phyloP scores from a whole-genome alignment of 2,113 vertebrate species.

The Cromileptes altivelis region DNA sequence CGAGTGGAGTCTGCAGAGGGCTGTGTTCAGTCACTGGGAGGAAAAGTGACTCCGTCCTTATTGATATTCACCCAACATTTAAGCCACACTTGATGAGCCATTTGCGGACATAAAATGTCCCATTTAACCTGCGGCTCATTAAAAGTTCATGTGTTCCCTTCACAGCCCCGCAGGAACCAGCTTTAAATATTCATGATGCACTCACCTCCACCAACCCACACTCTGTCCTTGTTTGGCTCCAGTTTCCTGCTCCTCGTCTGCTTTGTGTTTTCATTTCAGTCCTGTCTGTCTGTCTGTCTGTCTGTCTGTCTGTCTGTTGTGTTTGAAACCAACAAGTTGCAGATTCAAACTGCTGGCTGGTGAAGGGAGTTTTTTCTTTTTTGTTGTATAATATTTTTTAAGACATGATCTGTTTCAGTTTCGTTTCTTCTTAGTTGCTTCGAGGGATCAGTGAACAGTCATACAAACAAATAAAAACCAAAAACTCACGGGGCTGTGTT shows the following conservation, averaged over 20 bases:
- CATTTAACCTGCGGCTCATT: slow-evolving; percentile 58
- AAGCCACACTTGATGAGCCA: slow-evolving; percentile 29
- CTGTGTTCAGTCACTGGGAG: background rate
- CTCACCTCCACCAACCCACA: slow-evolving; percentile 19
- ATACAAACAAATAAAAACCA: too few relatives aligned
- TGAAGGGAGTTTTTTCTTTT: too few relatives aligned
- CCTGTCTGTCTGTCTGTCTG: background rate
- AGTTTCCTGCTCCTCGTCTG: background rate
- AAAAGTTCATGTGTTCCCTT: slow-evolving; percentile 50
- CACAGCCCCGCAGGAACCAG: slow-evolving; percentile 6
- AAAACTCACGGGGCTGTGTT: too few relatives aligned
- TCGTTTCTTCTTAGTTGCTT: too few relatives aligned
- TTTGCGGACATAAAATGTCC: slow-evolving; percentile 53
- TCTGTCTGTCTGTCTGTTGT: background rate
- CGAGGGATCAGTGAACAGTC: too few relatives aligned
- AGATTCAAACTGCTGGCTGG: background rate
- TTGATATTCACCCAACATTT: slow-evolving; percentile 48
- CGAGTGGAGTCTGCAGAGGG: background rate
- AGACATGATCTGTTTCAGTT: too few relatives aligned
- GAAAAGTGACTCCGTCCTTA: slow-evolving; percentile 22
- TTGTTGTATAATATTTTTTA: too few relatives aligned
- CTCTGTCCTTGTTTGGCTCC: slow-evolving; percentile 24
- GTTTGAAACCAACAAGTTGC: background rate
- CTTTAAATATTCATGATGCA: slow-evolving; percentile 53
- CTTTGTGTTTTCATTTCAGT: background rate